Conservation (phyloP, 2,797 vertebrate genomes). For the Emydoidea blandingii region DNA sequence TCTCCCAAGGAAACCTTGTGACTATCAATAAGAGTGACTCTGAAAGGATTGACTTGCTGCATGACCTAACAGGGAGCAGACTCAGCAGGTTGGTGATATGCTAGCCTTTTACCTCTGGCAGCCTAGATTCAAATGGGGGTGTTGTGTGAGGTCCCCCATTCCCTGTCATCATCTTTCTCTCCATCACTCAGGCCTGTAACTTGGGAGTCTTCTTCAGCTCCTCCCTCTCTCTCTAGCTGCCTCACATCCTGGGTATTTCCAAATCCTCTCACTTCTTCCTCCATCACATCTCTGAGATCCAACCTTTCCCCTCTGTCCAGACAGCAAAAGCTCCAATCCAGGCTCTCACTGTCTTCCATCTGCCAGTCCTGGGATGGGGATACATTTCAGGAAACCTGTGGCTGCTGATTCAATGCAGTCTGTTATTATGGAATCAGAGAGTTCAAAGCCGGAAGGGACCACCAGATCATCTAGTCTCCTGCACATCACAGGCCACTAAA, state of each 20-base stretch:
- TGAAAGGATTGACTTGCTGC: conserved; percentile 49
- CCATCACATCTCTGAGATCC: not conserved
- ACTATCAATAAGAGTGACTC: conserved; percentile 1
- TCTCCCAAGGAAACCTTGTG: conserved; percentile 25
- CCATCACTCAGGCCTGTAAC: not conserved
- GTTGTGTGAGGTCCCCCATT: not conserved
- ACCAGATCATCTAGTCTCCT: too few relatives aligned
- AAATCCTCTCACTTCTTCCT: not conserved
- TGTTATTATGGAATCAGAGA: too few relatives aligned
- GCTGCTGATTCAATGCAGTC: not conserved
- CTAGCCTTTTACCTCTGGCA: not conserved
- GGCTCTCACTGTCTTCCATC: not conserved
- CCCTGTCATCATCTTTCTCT: not conserved
- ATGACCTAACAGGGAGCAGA: not conserved
- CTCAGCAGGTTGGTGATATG: not conserved
- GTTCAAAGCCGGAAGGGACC: too few relatives aligned
- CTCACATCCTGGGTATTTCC: not conserved
- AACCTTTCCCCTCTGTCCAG: not conserved
- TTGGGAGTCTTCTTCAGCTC: not conserved
- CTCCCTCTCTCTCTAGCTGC: not conserved
- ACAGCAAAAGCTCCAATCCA: too few relatives aligned
- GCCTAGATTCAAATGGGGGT: not conserved
- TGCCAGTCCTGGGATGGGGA: not conserved
- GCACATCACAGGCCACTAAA: too few relatives aligned
- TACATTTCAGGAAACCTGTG: not conserved